Conservation (phyloP, 2,797 vertebrate genomes). For the Phoeniculus purpureus region DNA sequence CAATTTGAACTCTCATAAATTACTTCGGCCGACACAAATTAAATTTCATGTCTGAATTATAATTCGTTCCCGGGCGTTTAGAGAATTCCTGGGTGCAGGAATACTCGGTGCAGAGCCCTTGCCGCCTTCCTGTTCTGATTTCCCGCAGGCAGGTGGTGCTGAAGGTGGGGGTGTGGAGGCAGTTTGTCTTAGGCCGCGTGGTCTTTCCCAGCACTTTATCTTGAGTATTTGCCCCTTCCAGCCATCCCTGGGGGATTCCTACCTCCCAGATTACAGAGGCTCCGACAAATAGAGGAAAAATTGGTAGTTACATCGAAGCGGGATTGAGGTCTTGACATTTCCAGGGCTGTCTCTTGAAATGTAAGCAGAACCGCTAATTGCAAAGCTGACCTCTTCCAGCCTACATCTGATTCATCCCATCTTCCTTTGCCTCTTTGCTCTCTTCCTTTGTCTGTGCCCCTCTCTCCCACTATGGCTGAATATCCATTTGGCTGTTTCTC, state of each 20-base stretch:
- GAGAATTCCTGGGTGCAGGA: constrained; percentile 19
- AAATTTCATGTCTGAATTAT: constrained; percentile 38
- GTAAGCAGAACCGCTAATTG: constrained; percentile 74
- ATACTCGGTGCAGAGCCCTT: background rate
- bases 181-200: constrained; percentile 10
- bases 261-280: constrained; percentile 56
- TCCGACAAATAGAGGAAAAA: constrained; percentile 62
- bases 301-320: constrained; percentile 66
- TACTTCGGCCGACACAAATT: constrained; percentile 33
- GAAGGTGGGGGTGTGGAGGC: background rate
- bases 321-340: constrained; percentile 75
- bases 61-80: background rate
- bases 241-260: constrained; percentile 15
- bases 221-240: constrained; percentile 37
- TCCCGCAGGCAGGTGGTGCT: background rate
- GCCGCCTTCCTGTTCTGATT: background rate
- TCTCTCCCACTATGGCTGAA: background rate
- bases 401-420: constrained; percentile 63
- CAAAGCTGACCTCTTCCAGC: constrained; percentile 69
- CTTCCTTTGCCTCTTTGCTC: constrained; percentile 44
- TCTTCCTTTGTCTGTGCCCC: constrained; percentile 44
- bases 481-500: constrained; percentile 17
- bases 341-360: constrained; percentile 64
- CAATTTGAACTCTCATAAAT: constrained; percentile 38
- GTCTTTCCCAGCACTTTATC: constrained; percentile 28